Base-by-base conservation (phyloP, 2,888 invertebrate genomes). In the Charanyca ferruginea region DNA sequence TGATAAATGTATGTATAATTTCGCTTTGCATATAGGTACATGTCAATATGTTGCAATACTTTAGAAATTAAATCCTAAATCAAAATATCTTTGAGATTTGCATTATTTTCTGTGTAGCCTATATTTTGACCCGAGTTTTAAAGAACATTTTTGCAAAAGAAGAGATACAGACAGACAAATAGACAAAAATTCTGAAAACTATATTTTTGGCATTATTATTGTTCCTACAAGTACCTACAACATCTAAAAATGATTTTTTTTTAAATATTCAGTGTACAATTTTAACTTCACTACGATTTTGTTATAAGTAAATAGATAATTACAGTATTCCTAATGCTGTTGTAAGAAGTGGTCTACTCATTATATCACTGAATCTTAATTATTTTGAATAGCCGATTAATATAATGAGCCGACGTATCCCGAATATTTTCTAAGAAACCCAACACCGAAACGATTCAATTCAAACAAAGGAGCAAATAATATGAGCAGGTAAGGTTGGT, bases 401-500 rank as follows among this genome's bases (percentile, higher is more conserved):
- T 49, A 32, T 42, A 55, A 64, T 58, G 8, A 66, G 45, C 35
- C 13, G 48, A 66, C 38, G 18, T 66, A 68, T 70, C 63, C 51
- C 60, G 61, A 74, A 64, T 66, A 73, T 53, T 77, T 81, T 77
- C 53, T 54, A 73, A 80, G 79, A 79, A 80, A 80, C 73, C 78
- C 69, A 63, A 77, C 73, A 66, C 51, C 67, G 59, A 75, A 79
- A 83, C 75, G 76, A 73, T 79, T 83, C 48, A 77, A 65, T 75
- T 83, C 71, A 82, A 87, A 87, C 87, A 86, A 90, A 89, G 84
- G 76, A 79, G 71, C 83, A 79, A 81, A 85, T 83, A 86, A 81
- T 83, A 76, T 80, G 83, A 84, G 86, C 89, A 90, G 90, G 90
- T 90, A 91, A 87, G 86, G 81, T 85, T 85, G 84, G 85, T 83